Conservation (phyloP, 2,113 vertebrate species). For the Bubo blakistoni region DNA sequence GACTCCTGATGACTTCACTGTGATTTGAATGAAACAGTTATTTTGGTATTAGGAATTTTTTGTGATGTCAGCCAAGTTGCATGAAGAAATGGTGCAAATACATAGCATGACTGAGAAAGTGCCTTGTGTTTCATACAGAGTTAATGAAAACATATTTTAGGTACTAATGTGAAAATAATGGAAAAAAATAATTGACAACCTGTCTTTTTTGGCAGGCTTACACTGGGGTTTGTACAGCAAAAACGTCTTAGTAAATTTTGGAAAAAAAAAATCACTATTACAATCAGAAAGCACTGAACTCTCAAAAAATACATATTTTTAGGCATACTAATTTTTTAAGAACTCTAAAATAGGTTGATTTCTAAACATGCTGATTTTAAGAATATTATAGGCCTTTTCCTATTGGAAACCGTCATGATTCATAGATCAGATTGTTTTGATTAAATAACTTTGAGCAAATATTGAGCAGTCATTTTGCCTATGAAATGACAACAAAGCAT, state of each 20-base stretch:
- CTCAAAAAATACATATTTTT: background rate
- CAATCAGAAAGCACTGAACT: background rate
- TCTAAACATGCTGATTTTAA: background rate
- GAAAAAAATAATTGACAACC: background rate
- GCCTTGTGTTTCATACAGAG: background rate
- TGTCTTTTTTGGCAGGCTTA: background rate
- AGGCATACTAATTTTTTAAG: background rate
- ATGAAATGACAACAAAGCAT: background rate
- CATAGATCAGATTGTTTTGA: background rate
- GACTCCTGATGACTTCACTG: background rate
- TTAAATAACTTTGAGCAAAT: background rate
- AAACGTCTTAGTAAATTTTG: background rate
- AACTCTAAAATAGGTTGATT: background rate
- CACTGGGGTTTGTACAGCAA: background rate
- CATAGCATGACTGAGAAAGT: background rate
- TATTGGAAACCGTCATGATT: background rate
- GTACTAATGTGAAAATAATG: background rate
- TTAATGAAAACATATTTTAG: background rate
- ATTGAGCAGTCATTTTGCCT: background rate
- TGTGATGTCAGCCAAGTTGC: background rate
- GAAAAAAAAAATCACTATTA: background rate
- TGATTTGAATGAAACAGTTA: background rate
- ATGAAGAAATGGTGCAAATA: background rate
- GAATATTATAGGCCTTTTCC: background rate
- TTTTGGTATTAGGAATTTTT: background rate